Evolutionary conservation across 2,113 vertebrate genomes (phyloP).

Genomic region (Bucco capensis): DNA sequence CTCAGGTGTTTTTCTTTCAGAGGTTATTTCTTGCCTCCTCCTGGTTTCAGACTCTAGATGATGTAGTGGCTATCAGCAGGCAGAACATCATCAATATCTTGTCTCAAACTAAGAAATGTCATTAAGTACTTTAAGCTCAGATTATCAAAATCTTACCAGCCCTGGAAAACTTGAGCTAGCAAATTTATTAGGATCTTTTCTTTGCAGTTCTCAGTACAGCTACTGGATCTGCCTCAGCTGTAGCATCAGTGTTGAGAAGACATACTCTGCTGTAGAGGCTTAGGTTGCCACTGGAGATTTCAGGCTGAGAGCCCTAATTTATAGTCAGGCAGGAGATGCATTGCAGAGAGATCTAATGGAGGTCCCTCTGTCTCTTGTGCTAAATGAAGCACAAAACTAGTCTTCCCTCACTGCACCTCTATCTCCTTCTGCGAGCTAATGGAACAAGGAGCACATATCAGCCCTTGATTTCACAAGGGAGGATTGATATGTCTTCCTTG

Average conservation of each 20-base stretch:
- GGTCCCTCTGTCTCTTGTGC: conserved; percentile 41
- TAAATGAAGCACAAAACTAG: conserved; percentile 38
- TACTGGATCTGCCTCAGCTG: not conserved
- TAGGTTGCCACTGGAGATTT: not conserved
- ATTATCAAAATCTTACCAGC: not conserved
- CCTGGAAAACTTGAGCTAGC: not conserved
- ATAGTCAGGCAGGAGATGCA: not conserved
- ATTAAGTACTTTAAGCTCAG: not conserved
- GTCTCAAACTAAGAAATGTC: not conserved
- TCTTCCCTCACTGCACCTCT: not conserved
- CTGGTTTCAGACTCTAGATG: not conserved
- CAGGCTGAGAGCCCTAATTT: not conserved
- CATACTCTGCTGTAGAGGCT: not conserved
- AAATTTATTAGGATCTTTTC: not conserved
- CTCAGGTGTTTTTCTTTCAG: conserved; percentile 7
- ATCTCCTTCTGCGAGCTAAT: not conserved
- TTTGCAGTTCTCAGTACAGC: not conserved
- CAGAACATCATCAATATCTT: not conserved
- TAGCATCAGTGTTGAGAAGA: not conserved
- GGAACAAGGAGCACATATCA: not conserved
- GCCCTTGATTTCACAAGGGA: not conserved
- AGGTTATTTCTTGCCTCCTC: not conserved
- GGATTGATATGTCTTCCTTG: not conserved
- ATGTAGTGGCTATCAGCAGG: not conserved
- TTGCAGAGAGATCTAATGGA: conserved; percentile 23